These are phyloP conservation scores for Phaethon lepturus DNA, from an alignment of 2,113 vertebrate genomes.

Conservation along the genomic window DNA sequence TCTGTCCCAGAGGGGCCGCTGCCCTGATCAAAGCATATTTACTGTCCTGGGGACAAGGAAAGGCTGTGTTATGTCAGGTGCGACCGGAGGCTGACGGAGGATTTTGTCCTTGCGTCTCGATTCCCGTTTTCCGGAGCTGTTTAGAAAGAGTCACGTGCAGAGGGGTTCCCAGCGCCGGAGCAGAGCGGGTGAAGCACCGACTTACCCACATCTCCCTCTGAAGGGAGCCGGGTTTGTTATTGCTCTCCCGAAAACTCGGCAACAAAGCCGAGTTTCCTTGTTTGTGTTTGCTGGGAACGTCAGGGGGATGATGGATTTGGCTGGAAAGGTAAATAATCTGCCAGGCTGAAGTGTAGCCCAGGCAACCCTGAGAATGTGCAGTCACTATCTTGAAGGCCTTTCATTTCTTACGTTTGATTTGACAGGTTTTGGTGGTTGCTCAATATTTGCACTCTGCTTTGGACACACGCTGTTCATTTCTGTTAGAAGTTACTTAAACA, in stretches of 20 bases:
- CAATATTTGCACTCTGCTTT: not conserved
- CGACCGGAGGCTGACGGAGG: not conserved
- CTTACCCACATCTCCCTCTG: not conserved
- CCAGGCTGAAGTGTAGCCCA: not conserved
- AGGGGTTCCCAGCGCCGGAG: not conserved
- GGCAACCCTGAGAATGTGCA: not conserved
- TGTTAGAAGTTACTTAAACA: not conserved
- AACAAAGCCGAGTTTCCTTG: not conserved
- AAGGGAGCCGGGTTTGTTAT: not conserved
- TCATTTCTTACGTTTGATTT: not conserved
- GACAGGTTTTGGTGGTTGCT: not conserved
- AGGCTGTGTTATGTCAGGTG: not conserved
- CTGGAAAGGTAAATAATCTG: not conserved
- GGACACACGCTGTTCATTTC: not conserved
- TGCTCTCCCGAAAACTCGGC: not conserved
- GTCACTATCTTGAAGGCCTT: not conserved
- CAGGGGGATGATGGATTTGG: conserved; percentile 36
- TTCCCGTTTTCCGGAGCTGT: not conserved
- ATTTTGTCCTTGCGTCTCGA: not conserved
- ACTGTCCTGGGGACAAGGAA: not conserved
- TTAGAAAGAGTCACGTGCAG: not conserved
- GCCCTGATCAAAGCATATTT: not conserved
- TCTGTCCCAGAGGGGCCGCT: not conserved
- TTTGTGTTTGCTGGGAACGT: conserved; percentile 16
- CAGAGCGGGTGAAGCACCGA: not conserved